Evolutionary conservation across 2,113 vertebrate species (phyloP).

Genomic region (Sorex araneus): DNA sequence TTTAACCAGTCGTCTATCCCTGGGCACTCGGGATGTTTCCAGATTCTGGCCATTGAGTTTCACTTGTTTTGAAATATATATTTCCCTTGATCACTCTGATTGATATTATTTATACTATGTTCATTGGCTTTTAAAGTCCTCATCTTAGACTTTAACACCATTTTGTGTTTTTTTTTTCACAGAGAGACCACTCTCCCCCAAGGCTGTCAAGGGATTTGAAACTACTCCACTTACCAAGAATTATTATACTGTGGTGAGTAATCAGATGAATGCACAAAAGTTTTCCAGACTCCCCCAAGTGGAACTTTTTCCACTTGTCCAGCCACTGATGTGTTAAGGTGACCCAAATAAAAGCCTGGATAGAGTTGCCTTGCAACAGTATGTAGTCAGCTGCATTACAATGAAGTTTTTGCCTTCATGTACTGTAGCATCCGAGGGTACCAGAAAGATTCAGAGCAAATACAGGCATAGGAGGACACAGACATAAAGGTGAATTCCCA

Average conservation of each 20-base stretch:
- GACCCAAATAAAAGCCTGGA: conserved; percentile 22
- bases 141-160: conserved; percentile 50
- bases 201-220: conserved; percentile 93
- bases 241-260: conserved; percentile 97
- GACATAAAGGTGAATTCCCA: conserved; percentile 45
- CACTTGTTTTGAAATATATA: conserved; percentile 55
- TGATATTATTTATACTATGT: conserved; percentile 22
- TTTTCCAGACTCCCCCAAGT: conserved; percentile 26
- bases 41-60: not conserved
- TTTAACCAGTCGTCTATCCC: no score
- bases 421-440: conserved; percentile 18
- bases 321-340: conserved; percentile 44
- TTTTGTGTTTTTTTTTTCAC: conserved; percentile 68
- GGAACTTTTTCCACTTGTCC: conserved; percentile 2
- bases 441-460: conserved; percentile 38
- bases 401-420: not conserved
- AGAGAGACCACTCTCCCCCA: conserved; percentile 97
- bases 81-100: conserved; percentile 40
- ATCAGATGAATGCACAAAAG: conserved; percentile 65
- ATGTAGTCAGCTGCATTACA: not conserved
- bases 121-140: conserved; percentile 43
- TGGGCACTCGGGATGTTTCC: no score
- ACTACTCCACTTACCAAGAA: conserved; percentile 96
- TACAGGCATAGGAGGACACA: not conserved
- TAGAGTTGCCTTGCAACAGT: conserved; percentile 32